Base-by-base conservation (phyloP, 2,797 vertebrate species). In the Poecilia velifera region DNA sequence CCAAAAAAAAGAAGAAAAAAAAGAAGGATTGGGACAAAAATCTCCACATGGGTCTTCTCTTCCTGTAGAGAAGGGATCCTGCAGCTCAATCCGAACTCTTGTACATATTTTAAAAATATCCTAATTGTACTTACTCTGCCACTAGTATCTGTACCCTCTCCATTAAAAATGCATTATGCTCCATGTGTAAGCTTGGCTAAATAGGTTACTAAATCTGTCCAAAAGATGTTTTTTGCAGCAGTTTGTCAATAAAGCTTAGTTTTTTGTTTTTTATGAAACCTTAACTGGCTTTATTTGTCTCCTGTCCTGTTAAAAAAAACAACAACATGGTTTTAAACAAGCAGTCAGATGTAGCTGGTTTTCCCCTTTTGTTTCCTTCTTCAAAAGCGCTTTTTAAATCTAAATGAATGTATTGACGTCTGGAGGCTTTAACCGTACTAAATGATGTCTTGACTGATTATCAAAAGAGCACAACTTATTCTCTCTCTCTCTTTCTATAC, bases 221-320 rank as follows among this genome's bases (percentile, higher is more conserved):
- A 96, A 97, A 96, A 95, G 94, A 98, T 97, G 97, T 97, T 99
- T 97, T 99, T 97, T 99, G 97, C 97, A 97, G 96, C 97, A 96
- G 95, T 98, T 96, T 98, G 97, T 98, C 97, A 98, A 98, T 98
- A 98, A 98, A 99, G 97, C 97, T 96, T 97, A 98, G 97, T 97
- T 59, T n/a, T 59, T 97, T 97, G 97, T 98, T 98, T 98, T 98
- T 96, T 97, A 98, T 98, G 97, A 95, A 97, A 97, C 95, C 95
- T 18, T 98, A 98, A 97, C 97, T 96, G 97, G 97, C 93, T 93
- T 98, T 96, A 97, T 97, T 98, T 98, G 95, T 97, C 96, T 95
- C 95, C 95, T 96, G 95, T 96, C 93, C 90, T 95, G 93, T 92
- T 94, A 92, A 96, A 97, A 97, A 22, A 20, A 97, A 97, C 93